A percentile compares a stretch with the other conserved stretches of the same genome.
Conservation (phyloP, 2,888 invertebrate genomes). For the Phyllotreta cruciferae region DNA sequence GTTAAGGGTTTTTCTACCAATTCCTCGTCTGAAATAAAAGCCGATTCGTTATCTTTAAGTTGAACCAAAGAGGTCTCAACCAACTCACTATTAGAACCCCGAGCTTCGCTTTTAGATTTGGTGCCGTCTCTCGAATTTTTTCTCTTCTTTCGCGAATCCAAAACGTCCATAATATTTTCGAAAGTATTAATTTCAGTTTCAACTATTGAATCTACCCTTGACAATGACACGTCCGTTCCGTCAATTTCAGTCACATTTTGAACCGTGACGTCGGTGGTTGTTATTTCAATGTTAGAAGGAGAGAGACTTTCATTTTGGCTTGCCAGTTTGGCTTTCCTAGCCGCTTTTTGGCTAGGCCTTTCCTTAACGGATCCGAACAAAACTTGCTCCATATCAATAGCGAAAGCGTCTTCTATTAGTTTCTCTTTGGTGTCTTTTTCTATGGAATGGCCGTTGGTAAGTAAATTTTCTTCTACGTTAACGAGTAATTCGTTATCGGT, state of each 20-base stretch:
- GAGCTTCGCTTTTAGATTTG: conserved; percentile 2
- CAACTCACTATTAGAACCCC: conserved; percentile 14
- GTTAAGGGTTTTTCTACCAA: conserved; percentile 35
- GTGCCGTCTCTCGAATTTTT: conserved; percentile 20
- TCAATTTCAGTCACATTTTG: conserved; percentile 39
- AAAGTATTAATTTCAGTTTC: conserved; percentile 58
- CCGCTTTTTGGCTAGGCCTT: conserved; percentile 54
- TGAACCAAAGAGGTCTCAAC: conserved; percentile 22
- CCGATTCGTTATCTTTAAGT: conserved; percentile 29
- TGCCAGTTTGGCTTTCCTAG: conserved; percentile 23
- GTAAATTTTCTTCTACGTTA: conserved; percentile 32
- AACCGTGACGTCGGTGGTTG: conserved; percentile 40
- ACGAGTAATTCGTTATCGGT: conserved; percentile 24
- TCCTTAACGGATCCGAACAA: conserved; percentile 71
- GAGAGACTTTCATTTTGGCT: conserved; percentile 46
- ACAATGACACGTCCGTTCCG: conserved; percentile 45
- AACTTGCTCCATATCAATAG: conserved; percentile 62
- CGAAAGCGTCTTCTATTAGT: conserved; percentile 35
- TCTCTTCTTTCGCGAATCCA: conserved; percentile 41
- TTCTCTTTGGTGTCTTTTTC: conserved; percentile 24
- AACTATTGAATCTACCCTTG: conserved; percentile 55
- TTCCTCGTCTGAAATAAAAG: conserved; percentile 40
- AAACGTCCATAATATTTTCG: conserved; percentile 56
- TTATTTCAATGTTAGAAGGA: conserved; percentile 46
- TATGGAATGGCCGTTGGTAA: conserved; percentile 21